These are phyloP conservation scores for Bombus cullumanus DNA, from an alignment of 1,140 invertebrate species.

Conservation along the genomic window DNA sequence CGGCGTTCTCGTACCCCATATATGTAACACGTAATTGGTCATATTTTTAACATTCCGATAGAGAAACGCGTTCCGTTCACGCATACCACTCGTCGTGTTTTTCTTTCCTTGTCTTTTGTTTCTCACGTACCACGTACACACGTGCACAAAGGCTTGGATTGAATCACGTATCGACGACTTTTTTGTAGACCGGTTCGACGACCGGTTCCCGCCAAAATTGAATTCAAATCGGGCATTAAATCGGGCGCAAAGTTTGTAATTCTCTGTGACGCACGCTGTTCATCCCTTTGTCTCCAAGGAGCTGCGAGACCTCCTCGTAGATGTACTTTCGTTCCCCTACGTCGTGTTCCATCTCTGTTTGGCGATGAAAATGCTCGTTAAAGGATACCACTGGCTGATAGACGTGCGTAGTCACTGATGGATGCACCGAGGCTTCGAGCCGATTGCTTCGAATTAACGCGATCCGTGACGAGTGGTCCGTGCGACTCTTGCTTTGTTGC, in stretches of 20 bases:
- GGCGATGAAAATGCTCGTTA: constrained; percentile 40
- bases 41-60: constrained; percentile 72
- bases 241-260: constrained; percentile 50
- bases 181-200: constrained; percentile 27
- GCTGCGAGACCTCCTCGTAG: constrained; percentile 19
- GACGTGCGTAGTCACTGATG: constrained; percentile 24
- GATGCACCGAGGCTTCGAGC: not conserved
- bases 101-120: constrained; percentile 25
- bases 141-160: constrained; percentile 28
- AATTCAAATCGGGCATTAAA: constrained; percentile 70
- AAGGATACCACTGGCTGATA: constrained; percentile 22
- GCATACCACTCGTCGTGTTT: constrained; percentile 22
- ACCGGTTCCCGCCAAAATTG: constrained; percentile 71
- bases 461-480: constrained; percentile 11
- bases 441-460: constrained; percentile 44
- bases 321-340: not conserved
- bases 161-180: constrained; percentile 59
- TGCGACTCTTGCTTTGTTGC: not conserved
- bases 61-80: constrained; percentile 59
- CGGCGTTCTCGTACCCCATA: constrained; percentile 72
- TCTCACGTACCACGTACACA: not conserved
- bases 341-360: not conserved
- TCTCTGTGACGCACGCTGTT: constrained; percentile 5
- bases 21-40: constrained; percentile 80
- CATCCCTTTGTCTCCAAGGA: constrained; percentile 13